A percentile compares a stretch with the other conserved stretches of the same genome.
Conservation (phyloP, 2,888 invertebrate species). For the Autographa pulchrina region DNA sequence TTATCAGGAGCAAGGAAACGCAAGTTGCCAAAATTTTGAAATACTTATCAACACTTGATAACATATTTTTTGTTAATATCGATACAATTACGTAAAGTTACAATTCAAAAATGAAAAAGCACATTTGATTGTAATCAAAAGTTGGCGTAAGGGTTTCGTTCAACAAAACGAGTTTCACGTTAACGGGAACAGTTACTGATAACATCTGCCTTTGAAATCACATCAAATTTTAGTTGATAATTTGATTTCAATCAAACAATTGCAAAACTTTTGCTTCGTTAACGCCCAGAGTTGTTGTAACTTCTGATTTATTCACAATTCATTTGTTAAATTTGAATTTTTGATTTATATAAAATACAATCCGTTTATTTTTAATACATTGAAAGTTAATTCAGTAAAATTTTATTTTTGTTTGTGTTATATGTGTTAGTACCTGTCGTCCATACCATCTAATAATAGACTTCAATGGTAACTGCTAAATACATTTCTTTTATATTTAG, state of each 20-base stretch:
- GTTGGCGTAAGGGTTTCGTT: constrained; percentile 41
- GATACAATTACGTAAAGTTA: background rate
- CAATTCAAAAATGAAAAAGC: constrained; percentile 20
- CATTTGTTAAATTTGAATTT: constrained; percentile 69
- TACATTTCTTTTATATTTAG: too few species aligned
- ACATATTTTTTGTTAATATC: background rate
- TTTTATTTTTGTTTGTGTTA: constrained; percentile 6
- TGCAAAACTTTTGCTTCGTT: constrained; percentile 64
- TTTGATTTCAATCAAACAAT: constrained; percentile 66
- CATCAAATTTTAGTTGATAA: constrained; percentile 62
- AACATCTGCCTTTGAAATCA: constrained; percentile 61
- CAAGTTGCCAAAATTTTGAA: too few species aligned
- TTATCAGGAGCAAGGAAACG: too few species aligned
- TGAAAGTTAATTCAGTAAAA: constrained; percentile 35
- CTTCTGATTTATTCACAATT: constrained; percentile 70
- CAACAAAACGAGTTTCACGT: constrained; percentile 38
- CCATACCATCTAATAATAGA: background rate
- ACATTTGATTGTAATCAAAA: constrained; percentile 35
- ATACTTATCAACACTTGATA: background rate
- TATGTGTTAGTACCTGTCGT: background rate
- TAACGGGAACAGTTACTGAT: constrained; percentile 46
- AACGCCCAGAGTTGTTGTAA: constrained; percentile 60
- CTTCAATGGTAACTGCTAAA: too few species aligned
- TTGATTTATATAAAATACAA: constrained; percentile 65
- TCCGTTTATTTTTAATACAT: constrained; percentile 55